Evolutionary conservation across 2,797 vertebrate genomes (phyloP).

Genomic region (Crax fasciolata): DNA sequence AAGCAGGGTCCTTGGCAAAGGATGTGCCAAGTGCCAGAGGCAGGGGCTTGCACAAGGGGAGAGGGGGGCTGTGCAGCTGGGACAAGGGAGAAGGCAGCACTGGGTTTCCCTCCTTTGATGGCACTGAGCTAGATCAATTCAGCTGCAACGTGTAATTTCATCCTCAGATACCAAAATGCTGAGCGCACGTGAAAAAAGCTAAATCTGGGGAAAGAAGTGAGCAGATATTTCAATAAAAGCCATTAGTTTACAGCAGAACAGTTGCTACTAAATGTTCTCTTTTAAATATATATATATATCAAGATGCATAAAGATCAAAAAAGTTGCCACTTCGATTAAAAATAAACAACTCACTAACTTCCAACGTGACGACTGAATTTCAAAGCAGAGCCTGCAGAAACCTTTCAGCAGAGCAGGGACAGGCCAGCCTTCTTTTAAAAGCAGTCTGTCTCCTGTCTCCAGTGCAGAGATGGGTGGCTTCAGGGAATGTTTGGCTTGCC

Average conservation of each 20-base stretch:
- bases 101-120: not conserved
- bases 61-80: not conserved
- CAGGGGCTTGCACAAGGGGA: not conserved
- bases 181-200: rapidly evolving
- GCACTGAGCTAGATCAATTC: not conserved
- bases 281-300: not conserved
- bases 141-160: conserved; percentile 17
- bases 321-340: not conserved
- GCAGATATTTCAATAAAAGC: not conserved
- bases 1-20: not conserved
- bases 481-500: not conserved
- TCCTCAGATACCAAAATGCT: conserved; percentile 5
- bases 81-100: not conserved
- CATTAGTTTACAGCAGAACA: not conserved
- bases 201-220: not conserved
- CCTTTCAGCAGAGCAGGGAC: rapidly evolving
- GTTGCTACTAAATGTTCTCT: not conserved
- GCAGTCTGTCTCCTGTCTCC: not conserved
- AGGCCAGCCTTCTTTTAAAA: not conserved
- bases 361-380: not conserved
- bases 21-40: not conserved
- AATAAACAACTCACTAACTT: not conserved
- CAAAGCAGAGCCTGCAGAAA: not conserved
- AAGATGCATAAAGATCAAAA: not conserved
- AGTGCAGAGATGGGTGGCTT: rapidly evolving